These are phyloP conservation scores for Lycodopsis pacificus DNA, from an alignment of 2,797 vertebrate species.

Conservation along the genomic window DNA sequence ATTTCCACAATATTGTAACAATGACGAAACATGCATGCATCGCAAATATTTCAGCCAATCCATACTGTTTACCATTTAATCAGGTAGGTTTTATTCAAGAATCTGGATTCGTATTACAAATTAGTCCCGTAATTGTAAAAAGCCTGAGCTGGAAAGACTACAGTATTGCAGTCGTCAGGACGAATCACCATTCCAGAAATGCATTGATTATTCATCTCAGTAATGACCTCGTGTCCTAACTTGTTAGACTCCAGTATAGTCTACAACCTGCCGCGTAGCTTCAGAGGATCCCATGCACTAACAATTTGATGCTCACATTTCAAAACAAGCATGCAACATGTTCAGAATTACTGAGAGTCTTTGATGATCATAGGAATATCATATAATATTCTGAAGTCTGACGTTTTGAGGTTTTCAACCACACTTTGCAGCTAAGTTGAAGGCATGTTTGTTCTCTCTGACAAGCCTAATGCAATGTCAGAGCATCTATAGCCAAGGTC, in stretches of 20 bases:
- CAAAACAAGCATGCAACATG: slow-evolving; percentile 24
- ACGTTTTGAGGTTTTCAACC: slow-evolving; percentile 29
- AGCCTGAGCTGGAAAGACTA: slow-evolving; percentile 55
- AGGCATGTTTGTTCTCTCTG: background rate
- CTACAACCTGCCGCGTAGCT: slow-evolving; percentile 31
- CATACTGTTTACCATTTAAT: slow-evolving; percentile 65
- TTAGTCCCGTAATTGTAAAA: slow-evolving; percentile 73
- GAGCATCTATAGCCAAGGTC: slow-evolving; percentile 16
- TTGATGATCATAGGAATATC: slow-evolving; percentile 34
- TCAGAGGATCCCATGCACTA: slow-evolving; percentile 23
- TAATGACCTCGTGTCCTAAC: slow-evolving; percentile 71
- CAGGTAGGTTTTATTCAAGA: slow-evolving; percentile 54
- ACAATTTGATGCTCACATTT: slow-evolving; percentile 45
- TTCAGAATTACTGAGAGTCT: slow-evolving; percentile 14
- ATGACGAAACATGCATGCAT: slow-evolving; percentile 30
- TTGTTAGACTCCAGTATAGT: slow-evolving; percentile 57
- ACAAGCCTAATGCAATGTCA: slow-evolving; percentile 24
- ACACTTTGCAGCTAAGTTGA: slow-evolving; percentile 19
- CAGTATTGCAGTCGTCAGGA: slow-evolving; percentile 71
- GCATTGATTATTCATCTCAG: slow-evolving; percentile 76
- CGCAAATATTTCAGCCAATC: slow-evolving; percentile 54
- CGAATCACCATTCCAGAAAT: slow-evolving; percentile 66
- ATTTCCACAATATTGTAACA: slow-evolving; percentile 20
- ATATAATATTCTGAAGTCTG: slow-evolving; percentile 10
- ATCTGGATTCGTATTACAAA: slow-evolving; percentile 69